A percentile compares a stretch with the other conserved stretches of the same genome.
Evolutionary conservation across 53 echinoderm and acorn worm species (phyloP).

Genomic region (Zoroaster sp.): DNA sequence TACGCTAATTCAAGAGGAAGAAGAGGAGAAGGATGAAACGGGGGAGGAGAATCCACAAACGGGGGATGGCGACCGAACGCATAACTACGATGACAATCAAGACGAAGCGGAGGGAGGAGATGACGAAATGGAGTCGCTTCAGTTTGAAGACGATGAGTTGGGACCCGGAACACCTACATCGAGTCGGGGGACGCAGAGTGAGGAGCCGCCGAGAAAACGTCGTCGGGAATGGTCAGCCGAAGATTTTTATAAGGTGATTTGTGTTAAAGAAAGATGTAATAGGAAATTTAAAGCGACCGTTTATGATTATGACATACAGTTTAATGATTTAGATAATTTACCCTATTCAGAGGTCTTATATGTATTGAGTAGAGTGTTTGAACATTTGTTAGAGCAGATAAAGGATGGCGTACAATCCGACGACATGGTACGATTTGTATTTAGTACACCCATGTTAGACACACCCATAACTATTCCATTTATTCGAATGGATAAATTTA

Average conservation of each 20-base stretch:
- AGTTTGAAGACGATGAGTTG: neutral
- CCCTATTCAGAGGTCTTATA: neutral
- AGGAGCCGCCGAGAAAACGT: neutral
- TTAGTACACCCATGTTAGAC: neutral
- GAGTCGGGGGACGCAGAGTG: neutral
- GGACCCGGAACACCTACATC: too few relatives aligned
- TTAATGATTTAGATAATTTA: neutral
- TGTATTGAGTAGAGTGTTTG: neutral
- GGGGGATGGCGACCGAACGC: too few relatives aligned
- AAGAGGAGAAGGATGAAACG: neutral
- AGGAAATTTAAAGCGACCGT: neutral
- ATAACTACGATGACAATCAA: too few relatives aligned
- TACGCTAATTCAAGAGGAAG: neutral
- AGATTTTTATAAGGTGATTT: neutral
- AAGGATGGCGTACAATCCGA: neutral
- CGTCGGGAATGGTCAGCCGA: neutral
- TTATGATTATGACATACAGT: neutral
- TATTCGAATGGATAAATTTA: neutral
- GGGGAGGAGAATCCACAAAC: too few relatives aligned
- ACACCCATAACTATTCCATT: neutral
- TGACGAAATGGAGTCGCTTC: neutral
- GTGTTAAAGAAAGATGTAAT: neutral
- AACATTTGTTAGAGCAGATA: neutral
- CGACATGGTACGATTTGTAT: conserved; percentile 9
- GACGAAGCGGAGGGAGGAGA: neutral